Evolutionary conservation across 2,888 invertebrate species (phyloP).

Genomic region (Actias luna): DNA sequence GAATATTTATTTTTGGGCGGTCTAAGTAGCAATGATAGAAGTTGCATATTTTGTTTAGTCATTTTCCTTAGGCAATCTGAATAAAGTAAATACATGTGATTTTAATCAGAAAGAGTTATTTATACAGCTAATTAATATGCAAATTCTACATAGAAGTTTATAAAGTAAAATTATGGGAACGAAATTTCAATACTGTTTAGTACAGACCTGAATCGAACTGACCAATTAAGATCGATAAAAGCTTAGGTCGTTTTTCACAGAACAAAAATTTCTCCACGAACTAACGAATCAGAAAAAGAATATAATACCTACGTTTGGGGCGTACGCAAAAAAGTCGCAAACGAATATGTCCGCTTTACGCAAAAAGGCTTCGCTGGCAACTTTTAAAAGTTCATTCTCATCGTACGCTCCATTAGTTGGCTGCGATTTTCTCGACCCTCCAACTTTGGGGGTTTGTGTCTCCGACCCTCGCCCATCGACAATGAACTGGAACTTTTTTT

Average conservation of each 20-base stretch:
- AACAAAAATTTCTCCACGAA: background rate
- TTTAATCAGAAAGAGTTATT: too few species aligned
- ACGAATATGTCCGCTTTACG: conserved; percentile 13
- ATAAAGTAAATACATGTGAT: too few species aligned
- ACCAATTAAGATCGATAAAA: background rate
- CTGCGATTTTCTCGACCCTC: conserved; percentile 60
- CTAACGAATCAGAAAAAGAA: background rate
- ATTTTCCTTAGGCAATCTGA: too few species aligned
- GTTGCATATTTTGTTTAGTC: too few species aligned
- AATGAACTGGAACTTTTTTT: conserved; percentile 61
- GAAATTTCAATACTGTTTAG: too few species aligned
- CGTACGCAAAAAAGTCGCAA: conserved; percentile 12
- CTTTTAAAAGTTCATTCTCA: conserved; percentile 65
- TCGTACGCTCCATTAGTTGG: conserved; percentile 68
- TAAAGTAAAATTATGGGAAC: too few species aligned
- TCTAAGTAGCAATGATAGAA: too few species aligned
- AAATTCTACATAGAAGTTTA: too few species aligned
- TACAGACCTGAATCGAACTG: background rate
- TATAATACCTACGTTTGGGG: background rate
- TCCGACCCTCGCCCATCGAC: conserved; percentile 43
- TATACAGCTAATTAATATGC: too few species aligned
- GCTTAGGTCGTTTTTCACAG: background rate
- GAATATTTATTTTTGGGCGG: too few species aligned
- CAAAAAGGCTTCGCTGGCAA: conserved; percentile 40
- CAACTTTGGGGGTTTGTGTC: conserved; percentile 48